Conservation (phyloP, 2,888 invertebrate genomes). For the Volucella inflata region DNA sequence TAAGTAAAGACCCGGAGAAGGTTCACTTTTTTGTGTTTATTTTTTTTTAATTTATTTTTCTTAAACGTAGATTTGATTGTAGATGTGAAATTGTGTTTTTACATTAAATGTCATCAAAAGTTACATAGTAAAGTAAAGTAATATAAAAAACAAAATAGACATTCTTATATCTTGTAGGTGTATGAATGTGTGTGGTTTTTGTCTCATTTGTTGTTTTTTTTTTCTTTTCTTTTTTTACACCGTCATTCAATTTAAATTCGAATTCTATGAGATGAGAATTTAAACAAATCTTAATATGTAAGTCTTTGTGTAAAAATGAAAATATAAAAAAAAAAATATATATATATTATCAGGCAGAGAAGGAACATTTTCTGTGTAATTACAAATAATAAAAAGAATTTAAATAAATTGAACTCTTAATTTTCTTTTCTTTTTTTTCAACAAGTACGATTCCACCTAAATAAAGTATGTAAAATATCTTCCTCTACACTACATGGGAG, state of each 20-base stretch:
- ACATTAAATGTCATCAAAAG: constrained; percentile 39
- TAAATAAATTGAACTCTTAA: constrained; percentile 26
- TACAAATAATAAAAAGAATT: constrained; percentile 63
- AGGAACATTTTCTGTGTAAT: constrained; percentile 57
- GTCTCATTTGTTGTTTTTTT: constrained; percentile 12
- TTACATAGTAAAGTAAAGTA: constrained; percentile 17
- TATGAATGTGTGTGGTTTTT: constrained; percentile 47
- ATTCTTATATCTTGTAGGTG: constrained; percentile 24
- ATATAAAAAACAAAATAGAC: constrained; percentile 3
- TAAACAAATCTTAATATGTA: constrained; percentile 45
- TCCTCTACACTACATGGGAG: no score
- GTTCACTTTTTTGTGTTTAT: constrained; percentile 7
- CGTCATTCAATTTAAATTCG: constrained; percentile 14
- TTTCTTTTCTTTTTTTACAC: neutral
- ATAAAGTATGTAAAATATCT: no score
- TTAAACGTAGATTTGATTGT: constrained; percentile 20
- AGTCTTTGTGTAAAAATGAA: constrained; percentile 55
- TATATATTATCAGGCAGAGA: constrained; percentile 40
- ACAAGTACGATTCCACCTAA: neutral
- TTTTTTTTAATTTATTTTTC: neutral
- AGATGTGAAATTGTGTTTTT: constrained; percentile 46
- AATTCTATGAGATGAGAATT: constrained; percentile 26
- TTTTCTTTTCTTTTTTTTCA: constrained; percentile 10
- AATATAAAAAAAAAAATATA: neutral
- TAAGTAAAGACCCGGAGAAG: constrained; percentile 39